A percentile compares a stretch with the other conserved stretches of the same genome.
These are phyloP conservation scores for Epinotia bilunana DNA, from an alignment of 2,888 invertebrate genomes.

Conservation along the genomic window DNA sequence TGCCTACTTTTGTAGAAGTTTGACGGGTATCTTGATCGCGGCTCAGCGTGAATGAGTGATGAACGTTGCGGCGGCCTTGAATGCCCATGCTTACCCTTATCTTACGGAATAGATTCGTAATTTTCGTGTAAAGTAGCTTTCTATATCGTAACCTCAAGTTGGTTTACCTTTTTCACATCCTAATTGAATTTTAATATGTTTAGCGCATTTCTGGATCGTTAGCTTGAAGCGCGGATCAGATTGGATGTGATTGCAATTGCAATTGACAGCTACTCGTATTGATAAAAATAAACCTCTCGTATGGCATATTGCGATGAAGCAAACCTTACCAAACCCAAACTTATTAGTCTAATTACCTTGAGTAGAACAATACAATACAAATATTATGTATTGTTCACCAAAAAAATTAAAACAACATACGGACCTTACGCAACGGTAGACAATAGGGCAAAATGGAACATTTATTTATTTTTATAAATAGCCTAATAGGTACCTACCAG, in stretches of 20 bases:
- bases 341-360: no score
- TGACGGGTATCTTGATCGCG: slow-evolving; percentile 42
- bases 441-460: no score
- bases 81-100: slow-evolving; percentile 10
- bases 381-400: no score
- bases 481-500: background rate
- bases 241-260: no score
- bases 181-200: background rate
- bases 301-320: no score
- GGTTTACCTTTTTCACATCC: background rate
- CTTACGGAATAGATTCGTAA: background rate
- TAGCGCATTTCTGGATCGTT: background rate
- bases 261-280: no score
- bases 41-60: slow-evolving; percentile 40
- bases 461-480: background rate
- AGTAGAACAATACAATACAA: no score
- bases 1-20: slow-evolving; percentile 37
- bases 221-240: background rate
- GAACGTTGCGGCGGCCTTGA: slow-evolving; percentile 19
- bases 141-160: background rate
- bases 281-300: no score
- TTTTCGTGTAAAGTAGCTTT: background rate
- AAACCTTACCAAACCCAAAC: no score
- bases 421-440: no score
- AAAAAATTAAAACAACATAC: no score